A percentile compares a stretch with the other conserved stretches of the same genome.
Conservation (phyloP, 2,888 invertebrate genomes). For the Ornithoptera priamus region DNA sequence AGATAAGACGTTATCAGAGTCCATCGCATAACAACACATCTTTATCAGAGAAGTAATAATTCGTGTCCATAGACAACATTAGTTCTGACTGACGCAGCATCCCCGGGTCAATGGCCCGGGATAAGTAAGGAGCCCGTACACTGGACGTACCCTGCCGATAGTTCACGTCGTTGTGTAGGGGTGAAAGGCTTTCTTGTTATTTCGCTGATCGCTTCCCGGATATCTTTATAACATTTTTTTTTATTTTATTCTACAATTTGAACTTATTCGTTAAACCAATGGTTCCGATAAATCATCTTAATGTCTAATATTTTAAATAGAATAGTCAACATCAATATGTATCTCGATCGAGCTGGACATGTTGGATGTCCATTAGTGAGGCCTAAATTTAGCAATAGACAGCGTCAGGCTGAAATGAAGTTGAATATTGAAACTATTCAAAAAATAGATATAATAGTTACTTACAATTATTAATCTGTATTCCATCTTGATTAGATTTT, state of each 20-base stretch:
- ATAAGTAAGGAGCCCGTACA: background rate
- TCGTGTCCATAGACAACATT: constrained; percentile 12
- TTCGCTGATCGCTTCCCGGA: background rate
- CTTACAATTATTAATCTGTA: constrained; percentile 20
- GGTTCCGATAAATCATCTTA: no score
- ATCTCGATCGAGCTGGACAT: no score
- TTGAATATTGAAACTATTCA: background rate
- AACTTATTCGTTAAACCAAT: no score
- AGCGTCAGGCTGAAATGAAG: no score
- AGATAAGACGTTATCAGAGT: background rate
- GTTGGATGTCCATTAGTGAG: background rate
- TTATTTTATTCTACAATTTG: no score
- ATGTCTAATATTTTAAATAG: no score
- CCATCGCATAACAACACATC: constrained; percentile 1
- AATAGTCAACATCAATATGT: no score
- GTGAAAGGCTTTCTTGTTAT: background rate
- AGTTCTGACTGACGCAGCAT: constrained; percentile 12
- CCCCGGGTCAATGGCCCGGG: constrained; percentile 8
- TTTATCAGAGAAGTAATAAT: constrained; percentile 14
- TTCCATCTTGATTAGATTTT: constrained; percentile 18
- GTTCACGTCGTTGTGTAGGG: background rate
- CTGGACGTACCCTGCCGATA: background rate
- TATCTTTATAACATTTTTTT: background rate
- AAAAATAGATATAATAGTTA: background rate
- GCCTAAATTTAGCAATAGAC: no score